Conservation (phyloP, 2,888 invertebrate genomes). For the Rhodophaea formosa region DNA sequence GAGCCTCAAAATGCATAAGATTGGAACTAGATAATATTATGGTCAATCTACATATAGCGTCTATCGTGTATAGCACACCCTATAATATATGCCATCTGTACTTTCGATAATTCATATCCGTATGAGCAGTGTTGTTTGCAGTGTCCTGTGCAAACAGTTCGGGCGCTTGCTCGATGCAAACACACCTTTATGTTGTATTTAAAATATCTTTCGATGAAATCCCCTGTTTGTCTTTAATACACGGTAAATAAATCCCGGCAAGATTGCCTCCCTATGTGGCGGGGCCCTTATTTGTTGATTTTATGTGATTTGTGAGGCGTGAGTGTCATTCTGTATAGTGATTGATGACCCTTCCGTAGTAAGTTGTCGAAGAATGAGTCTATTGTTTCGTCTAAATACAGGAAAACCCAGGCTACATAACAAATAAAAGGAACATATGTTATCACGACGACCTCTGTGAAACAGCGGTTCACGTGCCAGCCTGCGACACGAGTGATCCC, state of each 20-base stretch:
- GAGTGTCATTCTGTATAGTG: neutral
- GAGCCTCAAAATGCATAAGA: too few relatives aligned
- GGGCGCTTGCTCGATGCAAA: slow-evolving; percentile 8
- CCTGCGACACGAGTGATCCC: too few relatives aligned
- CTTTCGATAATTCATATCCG: neutral
- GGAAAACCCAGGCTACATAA: too few relatives aligned
- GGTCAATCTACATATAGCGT: too few relatives aligned
- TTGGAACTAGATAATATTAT: too few relatives aligned
- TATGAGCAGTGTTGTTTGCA: slow-evolving; percentile 15
- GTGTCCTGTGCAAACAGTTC: slow-evolving; percentile 14
- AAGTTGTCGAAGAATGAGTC: neutral
- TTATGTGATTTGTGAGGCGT: neutral
- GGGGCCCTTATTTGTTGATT: neutral
- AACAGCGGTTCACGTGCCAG: too few relatives aligned
- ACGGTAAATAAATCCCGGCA: slow-evolving; percentile 8
- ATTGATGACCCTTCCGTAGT: neutral
- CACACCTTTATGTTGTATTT: slow-evolving; percentile 17
- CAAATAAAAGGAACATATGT: too few relatives aligned
- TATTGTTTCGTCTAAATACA: too few relatives aligned
- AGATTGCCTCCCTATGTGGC: neutral
- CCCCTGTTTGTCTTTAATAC: slow-evolving; percentile 14
- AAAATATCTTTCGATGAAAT: slow-evolving; percentile 13
- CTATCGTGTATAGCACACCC: too few relatives aligned
- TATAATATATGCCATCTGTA: neutral
- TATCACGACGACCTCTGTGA: too few relatives aligned